Percentiles rank a stretch among this genome's conserved stretches.
Evolutionary conservation across 2,797 vertebrate genomes (phyloP).

Genomic region (Chelon labrosus): DNA sequence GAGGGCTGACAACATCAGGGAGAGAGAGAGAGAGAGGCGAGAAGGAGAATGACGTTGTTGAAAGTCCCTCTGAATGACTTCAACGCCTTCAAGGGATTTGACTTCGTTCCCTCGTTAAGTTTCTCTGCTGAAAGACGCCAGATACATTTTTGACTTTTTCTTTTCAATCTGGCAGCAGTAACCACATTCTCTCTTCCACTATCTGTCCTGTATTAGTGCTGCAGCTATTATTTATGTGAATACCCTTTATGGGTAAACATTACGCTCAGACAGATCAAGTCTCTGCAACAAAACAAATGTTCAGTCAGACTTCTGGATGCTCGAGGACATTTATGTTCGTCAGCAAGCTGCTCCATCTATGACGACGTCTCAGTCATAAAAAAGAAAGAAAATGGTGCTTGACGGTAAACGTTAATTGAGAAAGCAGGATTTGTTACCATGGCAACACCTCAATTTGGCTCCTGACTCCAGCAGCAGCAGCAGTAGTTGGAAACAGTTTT

Average conservation of each 20-base stretch:
- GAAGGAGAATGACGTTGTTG: slow-evolving; percentile 20
- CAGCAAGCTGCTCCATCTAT: neutral
- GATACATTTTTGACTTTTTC: slow-evolving; percentile 18
- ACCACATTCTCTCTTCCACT: neutral
- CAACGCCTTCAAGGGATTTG: slow-evolving; percentile 42
- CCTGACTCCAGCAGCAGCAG: slow-evolving; percentile 22
- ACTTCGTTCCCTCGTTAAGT: slow-evolving; percentile 34
- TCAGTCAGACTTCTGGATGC: neutral
- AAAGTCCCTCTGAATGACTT: slow-evolving; percentile 35
- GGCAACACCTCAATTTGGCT: slow-evolving; percentile 37
- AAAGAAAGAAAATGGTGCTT: neutral
- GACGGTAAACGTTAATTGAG: slow-evolving; percentile 19
- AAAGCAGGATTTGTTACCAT: slow-evolving; percentile 32
- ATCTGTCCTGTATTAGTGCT: neutral
- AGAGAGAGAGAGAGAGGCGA: neutral
- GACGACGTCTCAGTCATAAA: neutral
- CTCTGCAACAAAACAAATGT: neutral
- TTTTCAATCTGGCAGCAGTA: slow-evolving; percentile 9
- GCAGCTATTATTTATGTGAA: neutral
- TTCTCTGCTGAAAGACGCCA: slow-evolving; percentile 30
- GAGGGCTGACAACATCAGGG: slow-evolving; percentile 31
- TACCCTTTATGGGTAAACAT: too few species aligned
- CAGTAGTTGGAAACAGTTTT: slow-evolving; percentile 27
- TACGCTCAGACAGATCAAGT: too few species aligned
- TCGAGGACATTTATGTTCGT: slow-evolving; percentile 1